Base-by-base conservation (phyloP, 1,140 invertebrate genomes). In the Heliconius eleuchia region DNA sequence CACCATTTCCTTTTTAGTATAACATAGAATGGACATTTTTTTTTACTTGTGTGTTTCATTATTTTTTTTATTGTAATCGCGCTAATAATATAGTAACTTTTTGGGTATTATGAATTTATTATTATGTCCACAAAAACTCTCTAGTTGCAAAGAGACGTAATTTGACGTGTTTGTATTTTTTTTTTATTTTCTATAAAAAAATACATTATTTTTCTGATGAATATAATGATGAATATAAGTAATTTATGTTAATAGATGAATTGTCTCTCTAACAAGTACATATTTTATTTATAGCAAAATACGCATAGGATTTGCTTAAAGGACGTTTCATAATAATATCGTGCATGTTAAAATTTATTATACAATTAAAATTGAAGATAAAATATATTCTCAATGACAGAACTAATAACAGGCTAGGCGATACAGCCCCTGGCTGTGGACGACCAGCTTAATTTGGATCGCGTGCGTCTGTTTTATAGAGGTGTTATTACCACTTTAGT, bases 401-500 rank as follows among this genome's bases (percentile, higher is more conserved):
- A 66, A 66, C 60, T 66, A 66, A 66, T 66, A 66, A 66, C 60
- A 66, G 60, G 60, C 27, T 66, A 66, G 60, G 60, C 60, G 27
- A 66, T 66, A 66, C 13, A 66, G 27, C 39, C 34, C 18, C 46
- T 76, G 37, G 37, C 19, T 27, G 39, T 66, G 74, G 74, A 76
- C 34, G 76, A 73, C 73, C 66, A 71, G 74, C 73, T 81, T 82
- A 80, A 77, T 66, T 82, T 79, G 60, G 81, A 82, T 79, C 84
- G 82, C 83, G 83, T 83, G 83, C 84, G 79, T 57, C 37, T 42
- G 46, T 78, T 71, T 74, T 73, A 60, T 77, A 74, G 83, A 83
- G 83, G 39, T 84, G 84, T 34, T 84, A 73, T 73, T 80, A 85
- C 84, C 82, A 76, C 76, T 78, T 52, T 66, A 80, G 27, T 16